These are phyloP conservation scores for Neuroscelio doddi DNA, from an alignment of 2,888 invertebrate genomes.

Conservation along the genomic window DNA sequence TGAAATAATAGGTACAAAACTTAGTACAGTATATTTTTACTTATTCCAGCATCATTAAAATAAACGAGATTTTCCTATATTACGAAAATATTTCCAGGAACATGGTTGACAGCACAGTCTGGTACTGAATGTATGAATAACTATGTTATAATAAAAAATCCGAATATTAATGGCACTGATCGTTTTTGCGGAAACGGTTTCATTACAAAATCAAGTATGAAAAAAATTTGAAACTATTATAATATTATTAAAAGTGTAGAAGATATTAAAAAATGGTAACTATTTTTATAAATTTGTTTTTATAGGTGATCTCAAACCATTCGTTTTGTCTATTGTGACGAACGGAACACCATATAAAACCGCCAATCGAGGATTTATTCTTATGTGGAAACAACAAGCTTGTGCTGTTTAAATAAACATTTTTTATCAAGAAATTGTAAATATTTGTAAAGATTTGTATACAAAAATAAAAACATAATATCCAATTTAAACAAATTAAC, in stretches of 20 bases:
- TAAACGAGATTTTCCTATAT: too few relatives aligned
- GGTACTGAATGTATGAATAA: constrained; percentile 80
- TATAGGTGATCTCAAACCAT: constrained; percentile 80
- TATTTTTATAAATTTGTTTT: constrained; percentile 47
- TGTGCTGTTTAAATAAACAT: constrained; percentile 71
- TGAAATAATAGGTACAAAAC: constrained; percentile 75
- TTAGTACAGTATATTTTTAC: too few relatives aligned
- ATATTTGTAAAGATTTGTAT: too few relatives aligned
- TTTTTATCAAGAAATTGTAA: too few relatives aligned
- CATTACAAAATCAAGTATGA: constrained; percentile 76
- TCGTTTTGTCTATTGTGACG: constrained; percentile 83
- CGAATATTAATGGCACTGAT: constrained; percentile 74
- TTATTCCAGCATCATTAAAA: too few relatives aligned
- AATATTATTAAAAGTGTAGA: constrained; percentile 29
- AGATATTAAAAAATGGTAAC: constrained; percentile 7
- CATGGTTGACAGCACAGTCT: constrained; percentile 74
- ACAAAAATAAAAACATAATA: too few relatives aligned
- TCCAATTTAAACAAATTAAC: too few relatives aligned
- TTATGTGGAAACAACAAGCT: constrained; percentile 79
- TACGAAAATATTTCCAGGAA: constrained; percentile 72
- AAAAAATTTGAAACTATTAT: constrained; percentile 17
- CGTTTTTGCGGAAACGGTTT: constrained; percentile 85
- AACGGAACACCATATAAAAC: constrained; percentile 74
- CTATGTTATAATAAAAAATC: constrained; percentile 84
- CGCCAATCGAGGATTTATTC: constrained; percentile 83